Conservation (phyloP, 2,797 vertebrate species). For the Erpetoichthys calabaricus region DNA sequence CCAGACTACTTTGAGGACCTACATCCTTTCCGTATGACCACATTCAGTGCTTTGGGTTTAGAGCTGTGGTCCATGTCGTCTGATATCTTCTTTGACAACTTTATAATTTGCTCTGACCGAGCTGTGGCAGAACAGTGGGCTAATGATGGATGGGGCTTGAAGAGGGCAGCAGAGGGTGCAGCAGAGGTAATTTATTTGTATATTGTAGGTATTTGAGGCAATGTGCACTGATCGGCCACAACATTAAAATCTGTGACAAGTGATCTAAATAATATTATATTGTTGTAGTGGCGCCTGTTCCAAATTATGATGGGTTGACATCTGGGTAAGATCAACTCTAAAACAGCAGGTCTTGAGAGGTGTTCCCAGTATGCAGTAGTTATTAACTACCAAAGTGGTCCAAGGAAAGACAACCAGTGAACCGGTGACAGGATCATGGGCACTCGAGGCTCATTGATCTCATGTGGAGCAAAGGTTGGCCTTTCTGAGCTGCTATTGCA, state of each 20-base stretch:
- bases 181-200: conserved; percentile 83
- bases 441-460: too few species aligned
- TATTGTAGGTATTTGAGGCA: not conserved
- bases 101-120: conserved; percentile 77
- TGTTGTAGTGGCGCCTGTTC: not conserved
- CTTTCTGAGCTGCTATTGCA: too few species aligned
- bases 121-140: conserved; percentile 79
- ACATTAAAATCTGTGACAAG: too few species aligned
- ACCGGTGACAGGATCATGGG: too few species aligned
- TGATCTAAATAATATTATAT: too few species aligned
- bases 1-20: conserved; percentile 91
- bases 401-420: too few species aligned
- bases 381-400: too few species aligned
- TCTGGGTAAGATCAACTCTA: too few species aligned
- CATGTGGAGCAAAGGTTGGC: too few species aligned
- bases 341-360: too few species aligned
- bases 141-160: conserved; percentile 81
- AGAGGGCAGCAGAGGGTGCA: conserved; percentile 87
- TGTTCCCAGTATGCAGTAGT: too few species aligned
- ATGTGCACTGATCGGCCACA: too few species aligned
- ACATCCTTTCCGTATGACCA: conserved; percentile 83
- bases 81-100: conserved; percentile 97
- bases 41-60: conserved; percentile 82
- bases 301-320: not conserved
- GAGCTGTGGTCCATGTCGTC: conserved; percentile 98